Percentiles rank a stretch among this genome's conserved stretches.
Conservation (phyloP, 2,797 vertebrate species). For the Chelonia mydas region DNA sequence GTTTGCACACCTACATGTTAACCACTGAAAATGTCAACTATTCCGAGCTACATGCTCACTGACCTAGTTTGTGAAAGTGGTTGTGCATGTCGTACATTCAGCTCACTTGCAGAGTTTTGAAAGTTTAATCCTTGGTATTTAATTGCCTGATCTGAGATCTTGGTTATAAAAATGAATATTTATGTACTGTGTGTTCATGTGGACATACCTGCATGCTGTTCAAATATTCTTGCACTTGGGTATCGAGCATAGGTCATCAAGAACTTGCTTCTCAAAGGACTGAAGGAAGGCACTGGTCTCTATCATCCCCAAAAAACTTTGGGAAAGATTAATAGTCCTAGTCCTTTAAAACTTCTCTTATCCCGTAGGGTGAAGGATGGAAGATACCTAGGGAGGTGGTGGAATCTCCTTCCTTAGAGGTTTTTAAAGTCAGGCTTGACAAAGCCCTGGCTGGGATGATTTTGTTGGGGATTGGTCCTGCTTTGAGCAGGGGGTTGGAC, state of each 20-base stretch:
- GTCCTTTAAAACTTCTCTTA: background rate
- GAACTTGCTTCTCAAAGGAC: background rate
- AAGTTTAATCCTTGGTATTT: background rate
- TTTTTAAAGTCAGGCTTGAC: too few relatives aligned
- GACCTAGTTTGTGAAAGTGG: background rate
- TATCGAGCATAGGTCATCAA: background rate
- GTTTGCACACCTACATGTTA: background rate
- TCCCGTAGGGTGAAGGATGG: background rate
- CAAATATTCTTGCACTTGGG: background rate
- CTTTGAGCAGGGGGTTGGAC: too few relatives aligned
- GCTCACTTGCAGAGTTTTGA: background rate
- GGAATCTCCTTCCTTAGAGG: too few relatives aligned
- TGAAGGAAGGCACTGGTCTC: background rate
- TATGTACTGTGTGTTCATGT: accelerated
- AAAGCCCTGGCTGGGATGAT: too few relatives aligned
- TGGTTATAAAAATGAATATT: background rate
- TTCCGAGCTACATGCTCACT: background rate
- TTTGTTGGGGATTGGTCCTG: too few relatives aligned
- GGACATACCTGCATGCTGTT: background rate
- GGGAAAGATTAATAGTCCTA: background rate
- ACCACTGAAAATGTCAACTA: accelerated
- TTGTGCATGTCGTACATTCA: background rate
- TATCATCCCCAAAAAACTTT: background rate
- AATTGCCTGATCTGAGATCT: background rate
- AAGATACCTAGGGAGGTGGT: too few relatives aligned